Evolutionary conservation across 2,797 vertebrate species (phyloP), one percentile per base, ranked within the genome.

Genomic region (Leucoraja ocellata): DNA sequence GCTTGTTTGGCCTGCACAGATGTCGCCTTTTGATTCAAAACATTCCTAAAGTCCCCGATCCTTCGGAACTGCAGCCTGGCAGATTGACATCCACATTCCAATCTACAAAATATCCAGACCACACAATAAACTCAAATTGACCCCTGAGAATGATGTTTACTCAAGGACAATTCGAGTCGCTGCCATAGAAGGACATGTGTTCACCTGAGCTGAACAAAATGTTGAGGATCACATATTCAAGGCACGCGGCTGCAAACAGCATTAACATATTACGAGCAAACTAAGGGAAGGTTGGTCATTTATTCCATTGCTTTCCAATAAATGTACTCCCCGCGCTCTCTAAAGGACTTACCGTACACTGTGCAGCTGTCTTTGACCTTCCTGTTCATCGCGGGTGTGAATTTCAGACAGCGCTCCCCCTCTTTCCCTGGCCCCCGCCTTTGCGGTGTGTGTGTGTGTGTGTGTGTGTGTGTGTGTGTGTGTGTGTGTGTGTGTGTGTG

Each of bases 1-100:
- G 18, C 84, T 68, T 63, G 68, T 88, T 32, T 88, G 84, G 61
- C 65, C 83, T 86, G 63, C 84, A 88, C 84, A 88, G 84, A 88
- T 88, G 84, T 88, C 84, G 32, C 84, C 36, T 88, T 88, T 88
- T 18, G 63, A 88, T 68, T 68, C 84, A 88, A 88, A 88, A 88
- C 84, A 88, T 88, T 88, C 84, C 84, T 68, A 88, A 88, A 68
- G 68, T 88, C 61, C 61, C 84, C 23, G 7, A 32, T 36, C 63
- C 84, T 88, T 88, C n/a, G 7, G 84, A 68, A 32, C 84, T 88
- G 61, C n/a, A 21, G 63, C 63, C 84, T 88, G 84, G 68, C 61
- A 88, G 84, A 88, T 63, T 65, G 84, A 32, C 84, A 88, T 36
- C n/a, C 63, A 36, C 84, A 88, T 88, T 88, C 84, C 84, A 18